Base-by-base conservation (phyloP, 1,140 invertebrate species). In the Neodiprion virginianus region DNA sequence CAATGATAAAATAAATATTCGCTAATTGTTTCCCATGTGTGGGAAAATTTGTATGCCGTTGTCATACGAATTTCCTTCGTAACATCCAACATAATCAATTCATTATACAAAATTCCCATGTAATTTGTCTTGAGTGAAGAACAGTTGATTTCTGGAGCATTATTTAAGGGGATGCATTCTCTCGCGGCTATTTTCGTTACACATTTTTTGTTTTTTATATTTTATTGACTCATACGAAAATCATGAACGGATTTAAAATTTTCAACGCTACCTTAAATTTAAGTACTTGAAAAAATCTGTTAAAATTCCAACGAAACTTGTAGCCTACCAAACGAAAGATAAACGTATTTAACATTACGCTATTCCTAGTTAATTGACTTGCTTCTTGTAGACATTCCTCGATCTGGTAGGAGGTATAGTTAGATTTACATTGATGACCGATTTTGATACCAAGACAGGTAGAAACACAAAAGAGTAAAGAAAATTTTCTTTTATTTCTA, bases 1-100 rank as follows among this genome's bases (percentile, higher is more conserved):
- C 85, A 84, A 86, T 88, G 79, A 85, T 84, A 88, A 88, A 88
- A 88, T 88, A 88, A 88, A 88, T 87, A 86, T 86, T 83, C 80
- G 50, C 80, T 82, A 82, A 82, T 81, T 75, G 74, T 80, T 79
- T 80, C 80, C 79, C 74, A 9, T 12, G 11, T 61, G 76, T 12
- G 53, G 53, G 8, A 61, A 61, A 61, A 61, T 61, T 61, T 61
- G 8, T 61, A 8, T 14, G 5, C 53, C 5, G 53, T 61, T 61
- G 53, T 61, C 53, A 17, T 61, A 61, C n/a, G 53, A 61, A 5
- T 61, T 61, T 61, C n/a, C 11, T 61, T 61, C 11, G n/a, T 14
- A 14, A 61, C 8, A 61, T 61, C 11, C 53, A 61, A 61, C n/a
- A 61, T 61, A 17, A 61, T 17, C 8, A 61, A 61, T 14, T 40